phyloP scores from a whole-genome alignment of 92 coral and sea anemone species.

The Nematostella vectensis region DNA sequence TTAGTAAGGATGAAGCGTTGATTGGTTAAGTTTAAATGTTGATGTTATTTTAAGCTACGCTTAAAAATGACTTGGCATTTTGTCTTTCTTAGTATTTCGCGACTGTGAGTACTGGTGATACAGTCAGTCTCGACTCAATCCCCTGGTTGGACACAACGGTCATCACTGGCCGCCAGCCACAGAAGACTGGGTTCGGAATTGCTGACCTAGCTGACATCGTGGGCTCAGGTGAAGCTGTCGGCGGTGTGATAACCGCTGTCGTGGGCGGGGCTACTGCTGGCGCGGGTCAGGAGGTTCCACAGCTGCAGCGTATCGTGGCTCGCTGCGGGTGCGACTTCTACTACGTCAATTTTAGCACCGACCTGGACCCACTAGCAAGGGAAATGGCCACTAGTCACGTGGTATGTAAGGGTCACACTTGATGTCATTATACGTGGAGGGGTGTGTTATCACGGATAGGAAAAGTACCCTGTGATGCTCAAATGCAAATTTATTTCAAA shows the following conservation, averaged over 20 bases:
- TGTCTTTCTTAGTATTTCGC: slow-evolving; percentile 73
- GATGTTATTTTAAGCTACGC: too few species aligned
- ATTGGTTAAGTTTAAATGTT: too few species aligned
- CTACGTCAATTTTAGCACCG: slow-evolving; percentile 84
- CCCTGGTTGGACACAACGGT: slow-evolving; percentile 90
- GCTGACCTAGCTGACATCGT: slow-evolving; percentile 85
- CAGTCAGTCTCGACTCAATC: slow-evolving; percentile 52
- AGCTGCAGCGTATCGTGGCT: slow-evolving; percentile 90
- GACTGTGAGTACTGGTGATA: slow-evolving; percentile 84
- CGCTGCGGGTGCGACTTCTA: slow-evolving; percentile 92
- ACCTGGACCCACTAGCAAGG: slow-evolving; percentile 79
- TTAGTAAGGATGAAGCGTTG: too few species aligned
- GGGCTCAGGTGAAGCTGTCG: slow-evolving; percentile 95
- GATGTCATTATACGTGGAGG: background rate
- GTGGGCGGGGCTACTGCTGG: slow-evolving; percentile 53
- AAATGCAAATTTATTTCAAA: too few species aligned
- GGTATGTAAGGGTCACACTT: slow-evolving; percentile 76
- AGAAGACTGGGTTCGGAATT: slow-evolving; percentile 74
- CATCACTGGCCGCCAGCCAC: slow-evolving; percentile 72
- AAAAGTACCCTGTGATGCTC: too few species aligned
- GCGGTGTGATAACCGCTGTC: slow-evolving; percentile 73
- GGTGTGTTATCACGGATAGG: background rate
- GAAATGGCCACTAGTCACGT: slow-evolving; percentile 52
- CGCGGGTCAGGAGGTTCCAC: slow-evolving; percentile 59
- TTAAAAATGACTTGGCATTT: too few species aligned